phyloP scores from a whole-genome alignment of 1,140 invertebrate species.

The Phocides pigmalion region DNA sequence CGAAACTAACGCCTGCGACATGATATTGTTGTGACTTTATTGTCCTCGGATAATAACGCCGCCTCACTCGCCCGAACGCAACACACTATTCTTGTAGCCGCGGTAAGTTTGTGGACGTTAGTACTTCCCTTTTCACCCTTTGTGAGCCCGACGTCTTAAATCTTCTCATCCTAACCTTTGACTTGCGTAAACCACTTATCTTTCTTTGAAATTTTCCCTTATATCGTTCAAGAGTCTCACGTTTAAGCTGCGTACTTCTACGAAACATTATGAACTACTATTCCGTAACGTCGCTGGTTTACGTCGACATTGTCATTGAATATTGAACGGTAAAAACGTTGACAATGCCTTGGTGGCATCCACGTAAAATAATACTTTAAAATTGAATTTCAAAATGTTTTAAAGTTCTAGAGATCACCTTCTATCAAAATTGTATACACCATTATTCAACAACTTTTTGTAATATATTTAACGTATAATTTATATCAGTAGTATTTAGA shows the following conservation, averaged over 20 bases:
- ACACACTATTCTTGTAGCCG: slow-evolving; percentile 31
- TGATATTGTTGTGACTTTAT: slow-evolving; percentile 59
- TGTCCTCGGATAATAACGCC: slow-evolving; percentile 39
- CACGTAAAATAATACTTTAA: slow-evolving; percentile 19
- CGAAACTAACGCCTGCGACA: slow-evolving; percentile 47
- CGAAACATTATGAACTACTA: slow-evolving; percentile 12
- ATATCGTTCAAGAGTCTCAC: not conserved
- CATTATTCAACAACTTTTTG: not conserved
- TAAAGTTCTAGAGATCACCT: not conserved
- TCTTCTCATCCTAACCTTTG: slow-evolving; percentile 4
- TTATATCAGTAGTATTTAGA: slow-evolving; percentile 4
- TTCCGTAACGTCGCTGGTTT: slow-evolving; percentile 9
- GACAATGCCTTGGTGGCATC: slow-evolving; percentile 21
- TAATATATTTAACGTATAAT: not conserved
- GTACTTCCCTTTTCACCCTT: slow-evolving; percentile 11
- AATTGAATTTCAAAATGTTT: slow-evolving; percentile 9
- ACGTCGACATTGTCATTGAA: slow-evolving; percentile 28
- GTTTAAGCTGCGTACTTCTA: slow-evolving; percentile 8
- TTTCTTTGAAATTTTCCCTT: slow-evolving; percentile 3
- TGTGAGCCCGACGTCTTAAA: slow-evolving; percentile 2
- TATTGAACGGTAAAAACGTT: slow-evolving; percentile 14
- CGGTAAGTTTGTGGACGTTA: slow-evolving; percentile 29
- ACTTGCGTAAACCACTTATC: slow-evolving; percentile 8
- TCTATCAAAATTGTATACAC: not conserved
- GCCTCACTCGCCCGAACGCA: slow-evolving; percentile 9